phyloP scores from a whole-genome alignment of 2,113 vertebrate genomes.

The Dascyllus trimaculatus region DNA sequence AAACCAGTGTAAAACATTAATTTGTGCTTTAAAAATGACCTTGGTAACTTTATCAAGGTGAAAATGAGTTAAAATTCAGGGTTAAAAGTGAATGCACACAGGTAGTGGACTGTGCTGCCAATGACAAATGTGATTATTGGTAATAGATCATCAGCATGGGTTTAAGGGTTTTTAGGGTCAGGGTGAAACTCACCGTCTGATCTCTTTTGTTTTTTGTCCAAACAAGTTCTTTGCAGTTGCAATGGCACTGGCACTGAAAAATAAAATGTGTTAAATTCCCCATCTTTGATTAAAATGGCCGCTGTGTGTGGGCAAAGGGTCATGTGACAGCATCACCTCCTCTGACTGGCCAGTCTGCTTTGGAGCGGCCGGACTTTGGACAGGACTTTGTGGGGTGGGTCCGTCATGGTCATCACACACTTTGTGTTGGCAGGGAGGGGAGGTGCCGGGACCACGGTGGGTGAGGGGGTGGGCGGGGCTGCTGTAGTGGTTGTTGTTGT shows the following conservation, averaged over 20 bases:
- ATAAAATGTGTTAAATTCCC: not conserved
- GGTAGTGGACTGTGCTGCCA: no score
- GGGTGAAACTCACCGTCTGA: not conserved
- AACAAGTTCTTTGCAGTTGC: not conserved
- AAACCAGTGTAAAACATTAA: no score
- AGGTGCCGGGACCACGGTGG: slow-evolving; percentile 35
- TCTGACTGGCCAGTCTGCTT: slow-evolving; percentile 63
- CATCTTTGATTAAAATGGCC: slow-evolving; percentile 21
- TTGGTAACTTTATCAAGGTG: no score
- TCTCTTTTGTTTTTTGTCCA: not conserved
- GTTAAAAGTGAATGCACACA: no score
- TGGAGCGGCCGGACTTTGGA: slow-evolving; percentile 66
- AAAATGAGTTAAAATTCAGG: no score
- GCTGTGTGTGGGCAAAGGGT: slow-evolving; percentile 16
- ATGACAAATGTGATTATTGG: no score
- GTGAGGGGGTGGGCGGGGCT: slow-evolving; percentile 5
- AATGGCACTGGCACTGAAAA: not conserved
- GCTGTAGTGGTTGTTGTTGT: not conserved
- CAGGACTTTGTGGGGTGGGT: slow-evolving; percentile 62
- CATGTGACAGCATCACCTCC: slow-evolving; percentile 79
- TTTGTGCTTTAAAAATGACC: no score
- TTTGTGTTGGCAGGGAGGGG: slow-evolving; percentile 54
- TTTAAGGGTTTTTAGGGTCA: not conserved
- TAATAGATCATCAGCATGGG: no score
- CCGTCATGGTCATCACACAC: slow-evolving; percentile 65